Base-by-base conservation (phyloP, 2,113 vertebrate species). In the Salvator merianae region DNA sequence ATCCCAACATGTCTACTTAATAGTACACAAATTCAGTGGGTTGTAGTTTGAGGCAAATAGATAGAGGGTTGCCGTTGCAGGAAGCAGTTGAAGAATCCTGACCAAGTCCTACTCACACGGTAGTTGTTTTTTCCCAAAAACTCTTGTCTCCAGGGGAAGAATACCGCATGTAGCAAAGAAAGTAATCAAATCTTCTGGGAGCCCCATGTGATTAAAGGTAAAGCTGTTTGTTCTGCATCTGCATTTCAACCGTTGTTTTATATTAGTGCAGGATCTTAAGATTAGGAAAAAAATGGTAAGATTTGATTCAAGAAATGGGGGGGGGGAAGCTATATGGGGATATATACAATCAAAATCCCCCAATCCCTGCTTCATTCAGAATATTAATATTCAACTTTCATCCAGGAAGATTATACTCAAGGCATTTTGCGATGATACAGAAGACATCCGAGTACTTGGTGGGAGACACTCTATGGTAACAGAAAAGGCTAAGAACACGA, bases 91-190 rank as follows among this genome's bases (percentile, higher is more conserved):
- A 93, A 93, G 81, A 76, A 94, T 93, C 91, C 79, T 79, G 88
- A 77, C 78, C 50, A 87, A 85, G 83, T 86, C 83, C 84, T 70
- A 79, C 50, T 90, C 79, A 84, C 77, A 89, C 66, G 77, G 77
- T 85, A 77, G 63, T 86, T 88, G 78, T 89, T 87, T 72, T 93
- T 91, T n/a, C n/a, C n/a, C 88, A 90, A 87, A 91, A 79, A 66
- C 83, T 83, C 53, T 77, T 20, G 89, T 77, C 90, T 90, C 75
- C 18, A 78, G 89, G 93, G 93, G 88, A 83, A 85, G 86, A 71
- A 82, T 7, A 28, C 74, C 74, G 43, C 71, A 78, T 68, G 63
- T 6, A 36, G 7, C 24, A 80, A 85, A 90, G 66, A 70, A 85
- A 87, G 88, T 89, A 86, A 73, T 55, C 87, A 86, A 91, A 68